A percentile compares a stretch with the other conserved stretches of the same genome.
These are phyloP conservation scores for Tanypteryx hageni DNA, from an alignment of 2,888 invertebrate genomes.

Conservation along the genomic window DNA sequence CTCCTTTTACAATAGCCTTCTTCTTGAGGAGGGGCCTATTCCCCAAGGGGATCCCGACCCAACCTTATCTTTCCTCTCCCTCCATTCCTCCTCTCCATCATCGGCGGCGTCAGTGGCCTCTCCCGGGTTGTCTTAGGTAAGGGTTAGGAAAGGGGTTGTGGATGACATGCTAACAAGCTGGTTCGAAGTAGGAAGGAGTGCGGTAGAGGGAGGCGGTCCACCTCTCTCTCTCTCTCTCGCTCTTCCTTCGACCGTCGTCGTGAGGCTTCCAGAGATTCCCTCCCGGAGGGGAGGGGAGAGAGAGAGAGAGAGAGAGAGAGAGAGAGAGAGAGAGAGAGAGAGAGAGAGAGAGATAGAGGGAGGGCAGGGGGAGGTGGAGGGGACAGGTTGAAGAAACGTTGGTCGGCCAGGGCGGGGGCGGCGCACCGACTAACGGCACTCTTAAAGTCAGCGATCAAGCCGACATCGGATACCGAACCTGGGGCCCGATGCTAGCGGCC, in stretches of 20 bases:
- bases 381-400: background rate
- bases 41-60: background rate
- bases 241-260: background rate
- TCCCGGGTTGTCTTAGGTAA: conserved; percentile 53
- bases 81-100: background rate
- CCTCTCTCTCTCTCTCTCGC: background rate
- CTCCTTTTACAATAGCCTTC: background rate
- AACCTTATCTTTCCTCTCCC: background rate
- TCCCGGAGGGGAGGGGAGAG: background rate
- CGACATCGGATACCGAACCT: conserved; percentile 55
- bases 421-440: background rate
- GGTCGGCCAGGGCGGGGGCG: background rate
- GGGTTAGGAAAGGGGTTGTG: conserved; percentile 44
- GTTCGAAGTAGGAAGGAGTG: background rate
- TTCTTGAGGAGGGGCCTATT: background rate
- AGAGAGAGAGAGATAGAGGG: background rate
- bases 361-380: background rate
- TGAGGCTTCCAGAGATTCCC: conserved; percentile 27
- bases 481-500: background rate
- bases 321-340: no score
- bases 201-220: background rate
- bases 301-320: background rate
- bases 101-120: conserved; percentile 2
- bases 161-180: conserved; percentile 56
- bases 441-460: background rate